Evolutionary conservation across 2,797 vertebrate species (phyloP).

Genomic region (Gorsachius magnificus): DNA sequence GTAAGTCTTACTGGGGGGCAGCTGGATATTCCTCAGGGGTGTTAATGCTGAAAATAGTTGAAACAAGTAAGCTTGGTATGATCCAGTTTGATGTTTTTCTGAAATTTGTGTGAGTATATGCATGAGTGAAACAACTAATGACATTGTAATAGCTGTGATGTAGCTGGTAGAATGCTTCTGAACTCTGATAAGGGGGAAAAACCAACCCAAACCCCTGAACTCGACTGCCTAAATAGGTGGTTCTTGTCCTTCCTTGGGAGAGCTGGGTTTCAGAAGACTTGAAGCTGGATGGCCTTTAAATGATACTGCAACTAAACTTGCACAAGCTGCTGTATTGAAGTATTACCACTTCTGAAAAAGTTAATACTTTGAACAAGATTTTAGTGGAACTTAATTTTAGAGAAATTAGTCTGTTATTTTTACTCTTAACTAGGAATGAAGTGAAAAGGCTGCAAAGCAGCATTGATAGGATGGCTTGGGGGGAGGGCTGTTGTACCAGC

Average conservation of each 20-base stretch:
- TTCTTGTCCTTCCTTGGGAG: background rate
- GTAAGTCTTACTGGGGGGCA: background rate
- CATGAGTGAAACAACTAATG: background rate
- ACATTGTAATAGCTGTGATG: rapidly evolving
- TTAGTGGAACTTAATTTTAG: background rate
- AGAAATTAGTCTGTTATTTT: background rate
- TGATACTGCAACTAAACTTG: background rate
- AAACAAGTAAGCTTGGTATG: background rate
- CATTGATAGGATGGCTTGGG: background rate
- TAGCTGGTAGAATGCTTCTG: background rate
- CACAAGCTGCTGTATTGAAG: background rate
- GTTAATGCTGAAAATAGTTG: background rate
- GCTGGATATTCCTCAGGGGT: rapidly evolving
- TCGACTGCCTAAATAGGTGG: background rate
- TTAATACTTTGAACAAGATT: background rate
- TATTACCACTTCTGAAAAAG: background rate
- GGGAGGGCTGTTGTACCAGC: background rate
- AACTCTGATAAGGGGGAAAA: background rate
- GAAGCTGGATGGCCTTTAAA: background rate
- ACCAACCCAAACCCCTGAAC: background rate
- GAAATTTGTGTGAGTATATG: background rate
- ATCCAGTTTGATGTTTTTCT: background rate
- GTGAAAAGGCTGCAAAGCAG: background rate
- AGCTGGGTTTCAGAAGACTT: background rate
- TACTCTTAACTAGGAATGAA: background rate